Evolutionary conservation across 2,797 vertebrate genomes (phyloP), one percentile per base, ranked within the genome.

Genomic region (Mormyrus hasselquistii): DNA sequence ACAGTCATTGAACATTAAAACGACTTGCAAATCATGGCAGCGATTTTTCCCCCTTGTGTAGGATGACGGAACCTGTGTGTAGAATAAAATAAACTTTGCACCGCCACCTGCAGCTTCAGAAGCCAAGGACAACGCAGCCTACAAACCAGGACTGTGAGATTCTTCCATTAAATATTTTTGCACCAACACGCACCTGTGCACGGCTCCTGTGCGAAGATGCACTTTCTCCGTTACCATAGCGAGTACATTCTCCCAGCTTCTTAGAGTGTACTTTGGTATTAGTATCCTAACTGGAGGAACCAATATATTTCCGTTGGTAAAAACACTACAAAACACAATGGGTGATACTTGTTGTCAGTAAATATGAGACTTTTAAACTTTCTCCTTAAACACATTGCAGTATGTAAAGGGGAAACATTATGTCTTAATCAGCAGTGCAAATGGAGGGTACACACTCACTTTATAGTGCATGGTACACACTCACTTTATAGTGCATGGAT

Each of bases 401-500:
- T 79, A 79, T 41, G 41, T n/a, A 79, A n/a, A 79, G 73, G 16
- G 1, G 10, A 34, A 69, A 69, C 62, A 34, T 16, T 73, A 73
- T 38, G n/a, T 4, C 10, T 34, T 73, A 34, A 73, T 34, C 29
- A 4, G 38, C 38, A 47, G 38, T 44, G 38, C 38, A 19, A 44
- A 41, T 7, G 7, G 73, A 79, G 41, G 16, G 7, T 9, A 2
- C 41, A 88, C 82, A 94, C 95, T 96, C 92, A 96, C 95, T 96
- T 95, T 90, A 97, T 95, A 38, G 92, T 95, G 89, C 91, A 90
- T 85, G 29, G 29, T 34, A 44, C 41, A 88, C 79, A 94, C 95
- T 96, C 92, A 96, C 95, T 96, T 95, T 90, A 97, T 95, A 34
- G 92, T 95, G 89, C 91, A 90, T 85, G 94, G 93, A 44, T 95